A percentile compares a stretch with the other conserved stretches of the same genome.
Conservation (phyloP, 2,797 vertebrate species). For the Streptopelia turtur region DNA sequence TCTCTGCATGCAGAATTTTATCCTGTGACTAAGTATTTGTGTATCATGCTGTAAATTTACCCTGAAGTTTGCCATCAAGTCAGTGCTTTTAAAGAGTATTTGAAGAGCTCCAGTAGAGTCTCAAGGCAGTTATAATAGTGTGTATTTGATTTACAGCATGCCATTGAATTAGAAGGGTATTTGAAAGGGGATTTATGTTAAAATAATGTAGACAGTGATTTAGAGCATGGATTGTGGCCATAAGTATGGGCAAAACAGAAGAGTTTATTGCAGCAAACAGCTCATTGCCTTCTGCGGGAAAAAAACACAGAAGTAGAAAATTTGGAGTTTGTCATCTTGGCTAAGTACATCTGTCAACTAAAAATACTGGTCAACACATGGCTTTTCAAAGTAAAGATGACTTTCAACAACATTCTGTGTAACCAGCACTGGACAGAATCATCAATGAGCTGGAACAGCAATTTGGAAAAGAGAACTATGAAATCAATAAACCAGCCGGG, state of each 20-base stretch:
- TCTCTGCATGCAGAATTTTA: slow-evolving; percentile 22
- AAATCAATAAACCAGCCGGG: slow-evolving; percentile 65
- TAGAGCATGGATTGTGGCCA: slow-evolving; percentile 70
- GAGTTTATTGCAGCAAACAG: slow-evolving; percentile 69
- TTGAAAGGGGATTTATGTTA: slow-evolving; percentile 70
- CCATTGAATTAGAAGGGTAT: slow-evolving; percentile 57
- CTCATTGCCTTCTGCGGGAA: slow-evolving; percentile 62
- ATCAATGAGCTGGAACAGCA: slow-evolving; percentile 66
- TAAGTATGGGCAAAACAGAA: slow-evolving; percentile 64
- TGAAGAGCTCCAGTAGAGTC: slow-evolving; percentile 60
- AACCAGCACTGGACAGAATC: slow-evolving; percentile 39
- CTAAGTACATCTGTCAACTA: slow-evolving; percentile 51
- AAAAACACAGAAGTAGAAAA: slow-evolving; percentile 55
- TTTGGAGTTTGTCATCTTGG: slow-evolving; percentile 62
- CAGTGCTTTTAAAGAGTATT: slow-evolving; percentile 45
- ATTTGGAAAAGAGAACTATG: slow-evolving; percentile 60
- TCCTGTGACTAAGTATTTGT: slow-evolving; percentile 34
- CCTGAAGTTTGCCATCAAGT: slow-evolving; percentile 55
- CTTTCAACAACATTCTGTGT: slow-evolving; percentile 48
- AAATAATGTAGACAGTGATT: slow-evolving; percentile 72
- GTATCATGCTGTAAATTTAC: slow-evolving; percentile 30
- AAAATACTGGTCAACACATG: slow-evolving; percentile 66
- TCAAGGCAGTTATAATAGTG: slow-evolving; percentile 54
- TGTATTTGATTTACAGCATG: slow-evolving; percentile 67
- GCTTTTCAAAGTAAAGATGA: slow-evolving; percentile 66